phyloP scores from a whole-genome alignment of 2,888 invertebrate species.

The Drosophila emarginata region DNA sequence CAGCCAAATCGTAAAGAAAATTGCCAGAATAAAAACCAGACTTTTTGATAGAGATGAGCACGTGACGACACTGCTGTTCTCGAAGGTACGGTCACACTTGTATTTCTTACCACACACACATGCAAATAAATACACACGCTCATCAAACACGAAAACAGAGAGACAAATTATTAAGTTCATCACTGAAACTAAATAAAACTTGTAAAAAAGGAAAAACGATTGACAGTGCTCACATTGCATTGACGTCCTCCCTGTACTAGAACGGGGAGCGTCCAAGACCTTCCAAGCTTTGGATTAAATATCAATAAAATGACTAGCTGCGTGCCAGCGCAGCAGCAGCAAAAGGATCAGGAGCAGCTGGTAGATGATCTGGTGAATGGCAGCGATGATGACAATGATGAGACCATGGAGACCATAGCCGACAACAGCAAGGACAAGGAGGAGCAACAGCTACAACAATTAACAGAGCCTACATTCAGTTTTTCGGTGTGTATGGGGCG shows the following conservation, averaged over 20 bases:
- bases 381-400: constrained; percentile 45
- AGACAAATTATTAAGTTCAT: background rate
- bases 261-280: background rate
- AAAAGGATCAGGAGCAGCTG: constrained; percentile 66
- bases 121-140: background rate
- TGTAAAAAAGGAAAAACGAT: background rate
- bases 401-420: constrained; percentile 32
- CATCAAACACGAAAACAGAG: constrained; percentile 1
- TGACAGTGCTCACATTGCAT: background rate
- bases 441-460: constrained; percentile 43
- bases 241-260: background rate
- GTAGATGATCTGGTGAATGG: constrained; percentile 51
- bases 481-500: constrained; percentile 71
- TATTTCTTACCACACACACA: background rate
- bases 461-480: constrained; percentile 67
- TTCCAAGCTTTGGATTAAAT: background rate
- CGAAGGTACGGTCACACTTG: background rate
- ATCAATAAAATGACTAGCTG: constrained; percentile 70
- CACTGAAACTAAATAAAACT: background rate
- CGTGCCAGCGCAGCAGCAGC: constrained; percentile 60
- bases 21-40: background rate
- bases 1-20: background rate
- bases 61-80: background rate
- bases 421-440: constrained; percentile 44
- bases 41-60: background rate